Base-by-base conservation (phyloP, 2,113 vertebrate genomes). In the Elephantulus edwardii region DNA sequence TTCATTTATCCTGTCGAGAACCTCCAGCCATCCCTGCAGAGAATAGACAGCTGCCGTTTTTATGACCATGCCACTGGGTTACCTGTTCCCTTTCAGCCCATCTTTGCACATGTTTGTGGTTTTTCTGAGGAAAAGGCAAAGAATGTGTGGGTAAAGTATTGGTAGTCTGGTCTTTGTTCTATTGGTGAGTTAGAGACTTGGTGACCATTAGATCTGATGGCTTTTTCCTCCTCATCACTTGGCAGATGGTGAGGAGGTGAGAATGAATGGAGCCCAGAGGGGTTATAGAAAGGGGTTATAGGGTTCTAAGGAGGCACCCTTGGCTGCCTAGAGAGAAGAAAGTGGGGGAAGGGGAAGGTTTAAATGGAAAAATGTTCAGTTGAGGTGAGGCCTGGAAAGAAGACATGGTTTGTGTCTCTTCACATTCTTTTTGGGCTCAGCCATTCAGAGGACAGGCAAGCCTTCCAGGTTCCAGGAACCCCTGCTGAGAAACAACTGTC, bases 381-480 rank as follows among this genome's bases (percentile, higher is more conserved):
- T 62, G 13, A 54, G 38, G 48, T 22, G 20, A 81, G 7, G n/a
- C 44, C 62, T 30, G 3, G 42, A 22, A 89, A 75, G 66, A n/a
- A 88, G 35, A 6, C 17, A 46, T 40, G 35, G 42, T 54, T 60
- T 24, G 11, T 20, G 5, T 40, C 64, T 86, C 28, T 40, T 87
- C 28, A n/a, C 16, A 3, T 75, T 85, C 62, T 93, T 93, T 70
- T 50, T 64, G 56, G n/a, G 46, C 48, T 74, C 77, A 33, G 88
- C 38, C 22, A 16, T 50, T 58, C 66, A 80, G 81, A 80, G 13
- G 28, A 58, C 71, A 38, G 30, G 33, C 42, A 68, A 56, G 30
- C 48, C 80, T 88, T 26, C 64, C 54, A 93, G 46, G n/a, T 35
- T 75, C 42, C 16, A 92, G 46, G 68, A 92, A 60, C 60, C 76